Base-by-base conservation (phyloP, 1,140 invertebrate genomes). In the Ooceraea biroi region DNA sequence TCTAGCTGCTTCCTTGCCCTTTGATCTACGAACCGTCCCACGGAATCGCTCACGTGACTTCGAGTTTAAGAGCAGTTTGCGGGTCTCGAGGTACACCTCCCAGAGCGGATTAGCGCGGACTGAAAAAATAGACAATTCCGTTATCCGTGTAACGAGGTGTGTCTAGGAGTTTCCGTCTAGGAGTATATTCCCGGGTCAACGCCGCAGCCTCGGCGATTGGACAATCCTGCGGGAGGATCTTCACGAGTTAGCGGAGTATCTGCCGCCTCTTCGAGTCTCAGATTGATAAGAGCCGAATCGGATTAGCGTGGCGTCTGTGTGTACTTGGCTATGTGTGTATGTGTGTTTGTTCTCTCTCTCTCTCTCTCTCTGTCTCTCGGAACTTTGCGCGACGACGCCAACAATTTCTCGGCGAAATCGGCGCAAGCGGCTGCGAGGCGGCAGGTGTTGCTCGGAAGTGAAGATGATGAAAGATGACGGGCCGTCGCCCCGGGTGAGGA, bases 381-480 rank as follows among this genome's bases (percentile, higher is more conserved):
- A 71, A 84, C 84, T 82, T 85, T 66, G 82, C 65, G 68, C 66
- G 71, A 19, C 63, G 19, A 78, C 30, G 72, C 82, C 60, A 82
- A 74, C 58, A 69, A 80, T 80, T 80, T 69, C 76, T 80, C 65
- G 65, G 65, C 63, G 65, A 80, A 80, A 80, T 80, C 76, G 76
- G 68, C 55, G 76, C 76, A 69, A 71, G 76, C 76, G 65, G 76
- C 76, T 82, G 66, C 69, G 17, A 83, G 76, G 65, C 74, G 73
- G 77, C 83, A 88, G 87, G 83, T 85, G 87, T 77, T 83, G 83
- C 77, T 46, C 83, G 74, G 83, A 66, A 69, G 50, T 77, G 77
- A 76, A 78, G 88, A 85, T 83, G 86, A 88, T 88, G 88, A 88
- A 88, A 89, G 83, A 88, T 85, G 87, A 83, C 87, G 72, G 76